Evolutionary conservation across 2,888 invertebrate genomes (phyloP), one percentile per base, ranked within the genome.

Genomic region (Mimas tiliae): DNA sequence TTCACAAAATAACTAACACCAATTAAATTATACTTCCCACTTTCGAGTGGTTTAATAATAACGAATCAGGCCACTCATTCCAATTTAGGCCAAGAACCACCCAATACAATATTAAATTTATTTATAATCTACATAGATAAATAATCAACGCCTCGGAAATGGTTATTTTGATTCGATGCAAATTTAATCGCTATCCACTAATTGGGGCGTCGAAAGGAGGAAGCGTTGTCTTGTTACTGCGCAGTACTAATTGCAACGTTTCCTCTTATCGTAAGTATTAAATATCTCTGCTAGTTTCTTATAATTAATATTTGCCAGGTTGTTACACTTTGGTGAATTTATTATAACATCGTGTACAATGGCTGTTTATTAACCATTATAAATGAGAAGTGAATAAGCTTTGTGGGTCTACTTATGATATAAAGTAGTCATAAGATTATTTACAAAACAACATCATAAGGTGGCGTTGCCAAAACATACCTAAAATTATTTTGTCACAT

Each of bases 101-200:
- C 19, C 8, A 19, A 50, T 58, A 42, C 19, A 16, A 42, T n/a
- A 58, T 58, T 19, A 38, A 42, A 58, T 58, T 42, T 58, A 42
- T 42, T 42, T 42, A 52, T 14, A 52, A 58, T 58, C 38, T 27
- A n/a, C n/a, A n/a, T n/a, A 27, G 27, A 27, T 3, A 27, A 4
- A 42, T 42, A 58, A 58, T 58, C 58, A 58, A 58, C 16, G 58
- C 34, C 55, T 42, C 58, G 19, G 42, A 58, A 42, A 42, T 38
- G 19, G 58, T 58, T 55, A 38, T 55, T 55, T 55, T 38, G 55
- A 34, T 55, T 55, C 19, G 38, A 55, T 55, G 55, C 19, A 38
- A 38, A 55, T 55, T 55, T 38, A 38, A 55, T 55, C 38, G 9
- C 16, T 34, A 38, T 34, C 38, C 55, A 16, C 55, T 55, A 55